Percentiles rank a stretch among this genome's conserved stretches.
Evolutionary conservation across 1,140 invertebrate genomes (phyloP).

Genomic region (Hycleus cichorii): DNA sequence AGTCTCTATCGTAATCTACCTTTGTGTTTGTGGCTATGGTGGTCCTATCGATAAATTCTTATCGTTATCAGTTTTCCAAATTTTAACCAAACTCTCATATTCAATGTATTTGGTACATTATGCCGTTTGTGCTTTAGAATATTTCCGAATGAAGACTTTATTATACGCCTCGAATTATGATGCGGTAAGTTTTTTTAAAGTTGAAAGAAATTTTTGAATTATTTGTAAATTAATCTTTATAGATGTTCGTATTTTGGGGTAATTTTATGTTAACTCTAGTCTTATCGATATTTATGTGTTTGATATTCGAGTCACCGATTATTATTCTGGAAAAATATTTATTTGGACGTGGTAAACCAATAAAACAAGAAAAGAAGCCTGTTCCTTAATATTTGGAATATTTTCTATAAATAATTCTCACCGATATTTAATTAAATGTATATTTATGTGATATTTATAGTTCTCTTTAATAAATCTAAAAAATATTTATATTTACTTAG

Average conservation of each 20-base stretch:
- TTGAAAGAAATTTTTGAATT: too few species aligned
- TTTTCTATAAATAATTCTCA: too few species aligned
- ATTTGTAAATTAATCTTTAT: too few species aligned
- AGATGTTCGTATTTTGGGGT: background rate
- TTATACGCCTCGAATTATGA: background rate
- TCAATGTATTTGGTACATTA: too few species aligned
- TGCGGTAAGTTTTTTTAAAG: too few species aligned
- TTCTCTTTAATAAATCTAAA: too few species aligned
- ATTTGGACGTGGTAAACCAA: background rate
- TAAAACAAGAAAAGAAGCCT: background rate
- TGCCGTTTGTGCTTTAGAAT: too few species aligned
- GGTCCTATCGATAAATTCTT: constrained; percentile 28
- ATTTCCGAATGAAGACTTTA: too few species aligned
- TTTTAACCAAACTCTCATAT: background rate
- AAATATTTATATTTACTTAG: too few species aligned
- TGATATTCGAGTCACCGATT: background rate
- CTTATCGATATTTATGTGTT: background rate
- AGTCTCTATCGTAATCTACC: constrained; percentile 53
- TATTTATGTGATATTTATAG: too few species aligned
- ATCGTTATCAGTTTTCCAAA: constrained; percentile 15
- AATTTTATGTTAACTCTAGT: background rate
- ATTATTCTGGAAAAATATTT: constrained; percentile 1
- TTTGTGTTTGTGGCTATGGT: constrained; percentile 55
- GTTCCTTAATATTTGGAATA: background rate
- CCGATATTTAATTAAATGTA: too few species aligned